Percentiles rank a stretch among this genome's conserved stretches.
Evolutionary conservation across 2,113 vertebrate species (phyloP).

Genomic region (Gasterosteus nipponicus): DNA sequence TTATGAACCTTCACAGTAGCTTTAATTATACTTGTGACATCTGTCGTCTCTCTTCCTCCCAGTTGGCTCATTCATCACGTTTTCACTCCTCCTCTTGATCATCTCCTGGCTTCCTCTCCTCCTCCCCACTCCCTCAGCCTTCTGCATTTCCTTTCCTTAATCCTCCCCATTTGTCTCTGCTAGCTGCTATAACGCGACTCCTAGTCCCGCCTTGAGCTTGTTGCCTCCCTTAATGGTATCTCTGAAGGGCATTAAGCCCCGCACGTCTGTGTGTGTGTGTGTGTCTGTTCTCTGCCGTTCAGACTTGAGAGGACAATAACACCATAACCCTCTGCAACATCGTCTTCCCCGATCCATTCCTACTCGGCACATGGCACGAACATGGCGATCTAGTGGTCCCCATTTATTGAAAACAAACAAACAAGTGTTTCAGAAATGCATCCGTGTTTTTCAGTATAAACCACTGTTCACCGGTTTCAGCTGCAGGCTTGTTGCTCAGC

Average conservation of each 20-base stretch:
- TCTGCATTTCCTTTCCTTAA: constrained; percentile 27
- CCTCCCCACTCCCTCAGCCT: background rate
- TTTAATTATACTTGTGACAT: background rate
- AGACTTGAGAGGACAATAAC: constrained; percentile 70
- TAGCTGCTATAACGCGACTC: constrained; percentile 22
- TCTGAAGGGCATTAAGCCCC: constrained; percentile 27
- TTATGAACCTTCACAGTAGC: background rate
- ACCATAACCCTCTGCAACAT: constrained; percentile 31
- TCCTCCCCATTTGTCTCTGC: constrained; percentile 55
- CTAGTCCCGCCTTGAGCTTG: constrained; percentile 34
- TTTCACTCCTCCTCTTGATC: constrained; percentile 4
- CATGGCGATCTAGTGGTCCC: background rate
- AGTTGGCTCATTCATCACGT: background rate
- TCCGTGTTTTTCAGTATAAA: constrained; percentile 13
- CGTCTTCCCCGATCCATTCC: background rate
- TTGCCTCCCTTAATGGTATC: constrained; percentile 49
- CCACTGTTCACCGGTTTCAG: constrained; percentile 27
- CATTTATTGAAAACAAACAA: too few relatives aligned
- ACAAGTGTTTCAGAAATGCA: background rate
- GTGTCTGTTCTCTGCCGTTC: constrained; percentile 58
- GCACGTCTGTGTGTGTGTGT: background rate
- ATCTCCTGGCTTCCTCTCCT: background rate
- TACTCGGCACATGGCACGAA: background rate
- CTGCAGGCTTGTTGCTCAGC: background rate
- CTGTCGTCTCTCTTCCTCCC: background rate